Evolutionary conservation across 2,113 vertebrate genomes (phyloP).

Genomic region (Ochotona curzoniae): DNA sequence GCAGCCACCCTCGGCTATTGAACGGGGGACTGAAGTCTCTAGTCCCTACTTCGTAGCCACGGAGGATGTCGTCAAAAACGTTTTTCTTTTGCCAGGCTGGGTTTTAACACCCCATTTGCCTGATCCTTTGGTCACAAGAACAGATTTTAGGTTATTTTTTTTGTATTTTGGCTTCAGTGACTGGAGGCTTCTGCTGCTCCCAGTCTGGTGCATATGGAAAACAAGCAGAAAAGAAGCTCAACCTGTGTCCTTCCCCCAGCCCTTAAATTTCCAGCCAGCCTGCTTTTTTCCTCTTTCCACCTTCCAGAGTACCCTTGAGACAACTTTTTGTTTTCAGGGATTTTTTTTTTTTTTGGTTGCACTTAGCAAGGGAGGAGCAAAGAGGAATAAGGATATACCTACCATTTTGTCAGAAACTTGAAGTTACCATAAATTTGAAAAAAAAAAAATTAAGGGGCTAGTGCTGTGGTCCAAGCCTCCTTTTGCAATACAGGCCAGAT

Average conservation of each 20-base stretch:
- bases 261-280: background rate
- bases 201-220: background rate
- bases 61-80: background rate
- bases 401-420: slow-evolving; percentile 27
- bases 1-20: background rate
- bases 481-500: too few relatives aligned
- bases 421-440: slow-evolving; percentile 44
- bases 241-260: slow-evolving; percentile 8
- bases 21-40: background rate
- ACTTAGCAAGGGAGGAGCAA: slow-evolving; percentile 4
- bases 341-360: slow-evolving; percentile 5
- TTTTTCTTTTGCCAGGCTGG: slow-evolving; percentile 25
- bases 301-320: slow-evolving; percentile 7
- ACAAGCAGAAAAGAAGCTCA: slow-evolving; percentile 9
- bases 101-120: slow-evolving; percentile 20
- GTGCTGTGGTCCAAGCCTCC: too few relatives aligned
- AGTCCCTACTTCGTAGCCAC: background rate
- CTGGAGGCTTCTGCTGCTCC: background rate
- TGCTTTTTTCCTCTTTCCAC: background rate
- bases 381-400: slow-evolving; percentile 36
- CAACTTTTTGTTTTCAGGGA: background rate
- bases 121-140: slow-evolving; percentile 40
- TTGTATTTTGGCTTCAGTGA: background rate
- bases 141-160: slow-evolving; percentile 37
- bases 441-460: too few relatives aligned